Conservation (phyloP, 2,888 invertebrate genomes). For the Stramonita haemastoma region DNA sequence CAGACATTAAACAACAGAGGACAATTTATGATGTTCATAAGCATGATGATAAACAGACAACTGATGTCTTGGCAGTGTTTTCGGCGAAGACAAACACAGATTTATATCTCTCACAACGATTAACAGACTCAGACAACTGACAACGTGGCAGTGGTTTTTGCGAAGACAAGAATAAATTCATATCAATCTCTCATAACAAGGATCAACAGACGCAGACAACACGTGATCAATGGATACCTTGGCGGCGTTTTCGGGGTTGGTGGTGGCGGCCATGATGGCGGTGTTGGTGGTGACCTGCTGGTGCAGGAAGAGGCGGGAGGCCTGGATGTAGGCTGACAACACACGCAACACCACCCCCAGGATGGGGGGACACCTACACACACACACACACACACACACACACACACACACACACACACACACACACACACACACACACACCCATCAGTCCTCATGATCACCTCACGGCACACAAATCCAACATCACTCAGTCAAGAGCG, state of each 20-base stretch:
- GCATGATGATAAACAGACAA: no score
- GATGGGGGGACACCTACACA: slow-evolving; percentile 88
- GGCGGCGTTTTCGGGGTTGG: slow-evolving; percentile 6
- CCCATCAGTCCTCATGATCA: neutral
- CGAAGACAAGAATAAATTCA: no score
- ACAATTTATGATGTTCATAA: no score
- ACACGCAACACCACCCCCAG: slow-evolving; percentile 88
- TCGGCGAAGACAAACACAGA: no score
- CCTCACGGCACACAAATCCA: neutral
- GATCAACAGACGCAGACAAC: neutral
- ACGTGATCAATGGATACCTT: neutral
- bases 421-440: neutral
- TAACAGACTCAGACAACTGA: no score
- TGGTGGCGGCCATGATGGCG: slow-evolving; percentile 29
- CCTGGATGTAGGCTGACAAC: slow-evolving; percentile 91
- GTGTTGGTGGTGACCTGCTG: slow-evolving; percentile 82
- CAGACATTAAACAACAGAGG: no score
- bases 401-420: slow-evolving; percentile 16
- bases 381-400: slow-evolving; percentile 21
- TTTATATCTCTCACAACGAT: no score
- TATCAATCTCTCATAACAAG: no score
- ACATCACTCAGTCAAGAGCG: no score
- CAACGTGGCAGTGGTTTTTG: no score
- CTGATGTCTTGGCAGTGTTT: no score
- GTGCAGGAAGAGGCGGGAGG: slow-evolving; percentile 91